Evolutionary conservation across 2,797 vertebrate genomes (phyloP).

Genomic region (Chrysocyon brachyurus): DNA sequence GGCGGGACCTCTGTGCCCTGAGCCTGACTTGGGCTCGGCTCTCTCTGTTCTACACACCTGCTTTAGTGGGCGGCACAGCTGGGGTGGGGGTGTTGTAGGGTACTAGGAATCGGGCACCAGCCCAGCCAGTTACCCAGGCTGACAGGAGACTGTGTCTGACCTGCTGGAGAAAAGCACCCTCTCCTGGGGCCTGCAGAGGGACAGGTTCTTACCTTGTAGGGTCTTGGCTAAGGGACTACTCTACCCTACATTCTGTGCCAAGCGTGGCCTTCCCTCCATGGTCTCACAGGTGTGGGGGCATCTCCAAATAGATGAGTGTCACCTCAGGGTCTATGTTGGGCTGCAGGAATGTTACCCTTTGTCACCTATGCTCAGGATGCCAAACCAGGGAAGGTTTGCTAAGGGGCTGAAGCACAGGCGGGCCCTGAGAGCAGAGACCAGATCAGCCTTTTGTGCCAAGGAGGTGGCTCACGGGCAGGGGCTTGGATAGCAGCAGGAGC

Average conservation of each 20-base stretch:
- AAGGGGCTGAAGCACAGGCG: fast-evolving
- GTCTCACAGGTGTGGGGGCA: neutral
- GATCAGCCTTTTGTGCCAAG: neutral
- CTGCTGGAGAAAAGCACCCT: no score
- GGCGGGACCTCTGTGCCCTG: constrained; percentile 93
- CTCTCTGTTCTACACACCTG: constrained; percentile 90
- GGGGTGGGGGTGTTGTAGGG: neutral
- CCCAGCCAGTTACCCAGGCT: neutral
- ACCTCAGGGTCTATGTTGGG: neutral
- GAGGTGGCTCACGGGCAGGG: no score
- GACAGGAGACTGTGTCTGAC: fast-evolving
- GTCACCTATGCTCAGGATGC: neutral
- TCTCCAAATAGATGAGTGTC: neutral
- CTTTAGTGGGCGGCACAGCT: constrained; percentile 93
- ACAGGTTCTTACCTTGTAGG: neutral
- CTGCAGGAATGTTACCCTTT: neutral
- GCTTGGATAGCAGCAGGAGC: fast-evolving
- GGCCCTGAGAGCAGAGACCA: neutral
- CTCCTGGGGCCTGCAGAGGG: neutral
- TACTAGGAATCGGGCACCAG: fast-evolving
- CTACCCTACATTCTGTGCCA: neutral
- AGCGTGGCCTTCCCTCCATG: neutral
- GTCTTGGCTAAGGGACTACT: neutral
- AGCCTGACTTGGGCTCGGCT: constrained; percentile 88
- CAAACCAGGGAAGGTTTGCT: neutral